Conservation (phyloP, 2,888 invertebrate species). For the Dione juno region DNA sequence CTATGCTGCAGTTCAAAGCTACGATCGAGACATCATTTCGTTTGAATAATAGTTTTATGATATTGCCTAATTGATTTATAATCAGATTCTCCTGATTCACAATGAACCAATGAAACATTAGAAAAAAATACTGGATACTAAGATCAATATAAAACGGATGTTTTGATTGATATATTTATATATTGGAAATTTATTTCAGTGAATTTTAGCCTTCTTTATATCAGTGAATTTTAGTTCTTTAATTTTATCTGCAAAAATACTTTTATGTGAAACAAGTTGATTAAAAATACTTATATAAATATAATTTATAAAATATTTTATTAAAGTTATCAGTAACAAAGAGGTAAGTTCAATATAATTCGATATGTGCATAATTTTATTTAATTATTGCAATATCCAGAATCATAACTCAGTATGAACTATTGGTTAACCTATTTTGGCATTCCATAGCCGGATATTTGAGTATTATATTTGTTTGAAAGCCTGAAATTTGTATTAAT, state of each 20-base stretch:
- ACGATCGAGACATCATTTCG: slow-evolving; percentile 77
- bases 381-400: slow-evolving; percentile 10
- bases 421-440: slow-evolving; percentile 24
- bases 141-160: no score
- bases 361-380: slow-evolving; percentile 1
- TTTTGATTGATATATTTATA: no score
- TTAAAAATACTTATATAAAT: no score
- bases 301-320: no score
- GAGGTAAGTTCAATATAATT: background rate
- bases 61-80: slow-evolving; percentile 63
- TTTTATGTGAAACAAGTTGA: no score
- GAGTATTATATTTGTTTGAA: slow-evolving; percentile 31
- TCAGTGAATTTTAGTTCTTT: no score
- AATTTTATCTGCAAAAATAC: no score
- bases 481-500: slow-evolving; percentile 38
- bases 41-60: slow-evolving; percentile 81
- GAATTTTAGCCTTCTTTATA: no score
- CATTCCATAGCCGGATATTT: slow-evolving; percentile 31
- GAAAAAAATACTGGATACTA: no score
- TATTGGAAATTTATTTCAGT: no score
- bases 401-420: slow-evolving; percentile 19
- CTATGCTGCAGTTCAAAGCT: slow-evolving; percentile 74
- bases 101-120: background rate
- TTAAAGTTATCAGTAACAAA: no score
- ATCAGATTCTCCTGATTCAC: slow-evolving; percentile 12